Percentiles rank a stretch among this genome's conserved stretches.
Evolutionary conservation across 1,140 invertebrate genomes (phyloP).

Genomic region (Halictus rubicundus): DNA sequence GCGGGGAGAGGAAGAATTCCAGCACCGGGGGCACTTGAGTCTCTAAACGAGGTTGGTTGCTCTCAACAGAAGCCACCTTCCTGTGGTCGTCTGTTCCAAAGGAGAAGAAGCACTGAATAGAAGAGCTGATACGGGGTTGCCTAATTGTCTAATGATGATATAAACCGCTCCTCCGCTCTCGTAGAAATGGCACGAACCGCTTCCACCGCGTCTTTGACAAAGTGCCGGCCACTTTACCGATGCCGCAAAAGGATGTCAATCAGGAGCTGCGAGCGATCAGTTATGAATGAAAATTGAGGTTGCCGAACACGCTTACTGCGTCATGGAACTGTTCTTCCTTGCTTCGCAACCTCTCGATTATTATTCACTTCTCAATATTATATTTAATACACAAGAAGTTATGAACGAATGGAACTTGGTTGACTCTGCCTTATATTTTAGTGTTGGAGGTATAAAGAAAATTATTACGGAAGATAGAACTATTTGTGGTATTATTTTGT

Average conservation of each 20-base stretch:
- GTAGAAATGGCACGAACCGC: conserved; percentile 7
- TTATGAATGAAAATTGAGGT: conserved; percentile 9
- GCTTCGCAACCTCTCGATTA: too few relatives aligned
- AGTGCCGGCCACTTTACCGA: conserved; percentile 15
- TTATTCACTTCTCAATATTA: too few relatives aligned
- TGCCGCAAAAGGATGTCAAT: conserved; percentile 22
- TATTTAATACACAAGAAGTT: too few relatives aligned
- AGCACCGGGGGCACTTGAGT: conserved; percentile 11
- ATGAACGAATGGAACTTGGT: too few relatives aligned
- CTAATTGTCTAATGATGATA: conserved; percentile 44
- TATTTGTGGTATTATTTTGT: too few relatives aligned
- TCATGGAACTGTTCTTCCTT: neutral
- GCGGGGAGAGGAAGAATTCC: neutral
- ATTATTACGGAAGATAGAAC: too few relatives aligned
- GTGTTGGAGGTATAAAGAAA: too few relatives aligned
- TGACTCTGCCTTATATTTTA: too few relatives aligned
- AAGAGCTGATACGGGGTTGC: conserved; percentile 16
- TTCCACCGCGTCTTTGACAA: conserved; percentile 12
- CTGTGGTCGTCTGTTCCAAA: conserved; percentile 23
- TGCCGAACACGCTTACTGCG: neutral
- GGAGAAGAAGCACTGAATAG: conserved; percentile 24
- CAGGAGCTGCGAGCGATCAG: neutral
- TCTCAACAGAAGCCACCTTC: conserved; percentile 43
- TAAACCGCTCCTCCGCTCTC: conserved; percentile 28
- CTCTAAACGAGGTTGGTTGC: conserved; percentile 38